phyloP scores from a whole-genome alignment of 2,888 invertebrate species.

The Nemoura dubitans region DNA sequence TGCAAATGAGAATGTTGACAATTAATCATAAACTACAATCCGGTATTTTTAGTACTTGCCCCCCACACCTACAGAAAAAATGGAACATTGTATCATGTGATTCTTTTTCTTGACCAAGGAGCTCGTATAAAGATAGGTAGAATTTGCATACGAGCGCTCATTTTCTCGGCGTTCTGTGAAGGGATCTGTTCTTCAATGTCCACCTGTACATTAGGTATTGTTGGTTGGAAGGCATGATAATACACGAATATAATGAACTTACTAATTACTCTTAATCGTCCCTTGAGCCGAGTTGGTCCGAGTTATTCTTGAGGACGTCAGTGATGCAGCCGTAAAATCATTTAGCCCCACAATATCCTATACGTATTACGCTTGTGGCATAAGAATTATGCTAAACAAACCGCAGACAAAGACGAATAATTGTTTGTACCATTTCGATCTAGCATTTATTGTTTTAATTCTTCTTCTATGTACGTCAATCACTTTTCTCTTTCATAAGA shows the following conservation, averaged over 20 bases:
- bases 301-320: background rate
- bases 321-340: background rate
- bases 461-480: background rate
- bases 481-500: background rate
- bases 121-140: background rate
- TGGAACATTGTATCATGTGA: background rate
- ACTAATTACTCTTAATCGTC: background rate
- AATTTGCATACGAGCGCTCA: background rate
- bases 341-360: background rate
- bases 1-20: background rate
- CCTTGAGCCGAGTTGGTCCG: background rate
- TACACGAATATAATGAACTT: background rate
- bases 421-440: no score
- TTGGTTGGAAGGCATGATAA: background rate
- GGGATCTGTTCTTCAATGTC: background rate
- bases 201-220: no score
- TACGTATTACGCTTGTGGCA: no score
- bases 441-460: no score
- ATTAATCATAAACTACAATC: background rate
- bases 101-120: background rate
- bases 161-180: background rate
- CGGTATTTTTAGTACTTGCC: conserved; percentile 12
- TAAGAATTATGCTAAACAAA: no score
- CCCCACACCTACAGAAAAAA: background rate
- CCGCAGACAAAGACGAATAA: no score